Conservation (phyloP, 1,140 invertebrate genomes). For the Sarcophaga peregrina region DNA sequence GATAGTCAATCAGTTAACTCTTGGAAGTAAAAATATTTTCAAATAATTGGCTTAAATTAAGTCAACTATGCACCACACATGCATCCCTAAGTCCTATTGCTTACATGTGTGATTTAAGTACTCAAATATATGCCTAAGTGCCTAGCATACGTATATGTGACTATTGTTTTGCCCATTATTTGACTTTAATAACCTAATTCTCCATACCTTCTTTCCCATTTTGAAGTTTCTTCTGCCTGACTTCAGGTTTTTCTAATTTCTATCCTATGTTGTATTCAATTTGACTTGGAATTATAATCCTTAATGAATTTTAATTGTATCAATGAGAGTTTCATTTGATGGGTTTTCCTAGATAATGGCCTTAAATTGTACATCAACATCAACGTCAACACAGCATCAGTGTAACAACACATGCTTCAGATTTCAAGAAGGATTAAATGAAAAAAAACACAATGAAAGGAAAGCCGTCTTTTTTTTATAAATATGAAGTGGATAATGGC, state of each 20-base stretch:
- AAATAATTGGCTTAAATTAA: conserved; percentile 42
- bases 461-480: too few relatives aligned
- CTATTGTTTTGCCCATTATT: conserved; percentile 25
- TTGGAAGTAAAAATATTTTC: background rate
- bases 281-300: conserved; percentile 42
- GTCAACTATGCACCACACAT: conserved; percentile 33
- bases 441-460: background rate
- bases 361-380: background rate
- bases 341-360: conserved; percentile 33
- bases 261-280: background rate
- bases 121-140: background rate
- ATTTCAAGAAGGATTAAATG: background rate
- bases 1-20: background rate
- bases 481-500: too few relatives aligned
- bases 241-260: conserved; percentile 13
- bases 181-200: conserved; percentile 31
- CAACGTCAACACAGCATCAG: too few relatives aligned
- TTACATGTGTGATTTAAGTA: background rate
- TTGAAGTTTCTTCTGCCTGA: background rate
- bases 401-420: conserved; percentile 10
- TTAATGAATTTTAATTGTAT: conserved; percentile 42
- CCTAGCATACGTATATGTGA: background rate
- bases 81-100: too few relatives aligned
- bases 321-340: conserved; percentile 40
- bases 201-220: background rate